Evolutionary conservation across 2,113 vertebrate genomes (phyloP).

Genomic region (Nycticorax nycticorax): DNA sequence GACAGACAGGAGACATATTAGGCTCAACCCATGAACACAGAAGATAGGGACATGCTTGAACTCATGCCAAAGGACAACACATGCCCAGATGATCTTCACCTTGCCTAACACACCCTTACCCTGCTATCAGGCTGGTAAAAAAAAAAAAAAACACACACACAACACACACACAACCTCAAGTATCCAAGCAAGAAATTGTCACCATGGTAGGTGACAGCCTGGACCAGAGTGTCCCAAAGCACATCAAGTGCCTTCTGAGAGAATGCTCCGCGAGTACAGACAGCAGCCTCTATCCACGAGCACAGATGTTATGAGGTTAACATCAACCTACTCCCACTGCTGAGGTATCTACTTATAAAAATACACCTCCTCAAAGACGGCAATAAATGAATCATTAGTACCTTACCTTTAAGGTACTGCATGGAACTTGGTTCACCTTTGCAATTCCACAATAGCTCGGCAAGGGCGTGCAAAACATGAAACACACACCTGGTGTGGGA

Average conservation of each 20-base stretch:
- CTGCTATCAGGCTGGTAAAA: not conserved
- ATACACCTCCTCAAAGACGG: not conserved
- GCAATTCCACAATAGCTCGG: not conserved
- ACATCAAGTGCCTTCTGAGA: not conserved
- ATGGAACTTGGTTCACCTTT: not conserved
- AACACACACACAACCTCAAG: not conserved
- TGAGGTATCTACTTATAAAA: not conserved
- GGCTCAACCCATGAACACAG: fast-evolving
- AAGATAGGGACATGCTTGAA: not conserved
- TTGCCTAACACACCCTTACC: not conserved
- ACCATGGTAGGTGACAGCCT: not conserved
- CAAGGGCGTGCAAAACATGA: not conserved
- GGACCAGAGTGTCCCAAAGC: not conserved
- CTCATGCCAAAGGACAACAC: not conserved
- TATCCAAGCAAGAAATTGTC: not conserved
- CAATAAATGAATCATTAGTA: not conserved
- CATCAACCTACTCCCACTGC: not conserved
- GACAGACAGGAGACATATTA: not conserved
- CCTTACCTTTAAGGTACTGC: not conserved
- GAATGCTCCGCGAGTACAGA: not conserved
- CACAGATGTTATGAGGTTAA: not conserved
- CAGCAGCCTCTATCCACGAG: not conserved
- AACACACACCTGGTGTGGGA: not conserved
- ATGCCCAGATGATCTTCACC: not conserved
- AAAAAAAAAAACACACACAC: no score